These are phyloP conservation scores for Drepana arcuata DNA, from an alignment of 1,140 invertebrate genomes.

Conservation along the genomic window DNA sequence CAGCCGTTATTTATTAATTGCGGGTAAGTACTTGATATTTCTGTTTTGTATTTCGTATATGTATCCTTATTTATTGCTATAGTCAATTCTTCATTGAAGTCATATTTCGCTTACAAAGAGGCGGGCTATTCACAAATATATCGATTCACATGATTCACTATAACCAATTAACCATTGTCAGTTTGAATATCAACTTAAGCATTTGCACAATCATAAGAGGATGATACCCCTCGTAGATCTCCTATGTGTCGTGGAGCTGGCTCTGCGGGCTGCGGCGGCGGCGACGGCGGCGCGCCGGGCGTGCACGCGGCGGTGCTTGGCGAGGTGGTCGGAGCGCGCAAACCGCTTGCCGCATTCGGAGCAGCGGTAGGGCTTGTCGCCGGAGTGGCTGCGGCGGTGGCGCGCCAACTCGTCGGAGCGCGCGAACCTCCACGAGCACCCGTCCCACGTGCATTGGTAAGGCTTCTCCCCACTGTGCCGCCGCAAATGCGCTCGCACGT, in stretches of 20 bases:
- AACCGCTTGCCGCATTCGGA: conserved; percentile 88
- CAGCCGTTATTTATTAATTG: too few relatives aligned
- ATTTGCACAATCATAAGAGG: conserved; percentile 15
- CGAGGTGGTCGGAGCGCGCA: conserved; percentile 90
- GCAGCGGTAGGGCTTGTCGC: conserved; percentile 87
- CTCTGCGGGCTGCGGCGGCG: conserved; percentile 24
- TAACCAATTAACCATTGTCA: too few relatives aligned
- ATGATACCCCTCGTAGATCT: conserved; percentile 9
- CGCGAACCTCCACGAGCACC: conserved; percentile 95
- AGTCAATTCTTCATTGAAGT: too few relatives aligned
- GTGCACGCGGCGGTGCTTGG: conserved; percentile 92
- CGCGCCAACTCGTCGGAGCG: conserved; percentile 93
- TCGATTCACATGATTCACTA: too few relatives aligned
- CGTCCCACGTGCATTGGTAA: conserved; percentile 90
- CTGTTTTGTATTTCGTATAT: too few relatives aligned
- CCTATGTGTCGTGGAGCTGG: conserved; percentile 10
- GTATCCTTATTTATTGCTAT: too few relatives aligned
- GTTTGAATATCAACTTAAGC: too few relatives aligned
- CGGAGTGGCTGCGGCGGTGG: conserved; percentile 86
- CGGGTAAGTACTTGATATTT: too few relatives aligned
- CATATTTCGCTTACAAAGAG: too few relatives aligned
- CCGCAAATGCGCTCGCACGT: conserved; percentile 93
- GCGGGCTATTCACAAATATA: too few relatives aligned
- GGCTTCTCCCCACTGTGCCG: conserved; percentile 97
- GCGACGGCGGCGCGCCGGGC: conserved; percentile 48